Conservation (phyloP, 2,797 vertebrate genomes). For the Lutjanus argentimaculatus region DNA sequence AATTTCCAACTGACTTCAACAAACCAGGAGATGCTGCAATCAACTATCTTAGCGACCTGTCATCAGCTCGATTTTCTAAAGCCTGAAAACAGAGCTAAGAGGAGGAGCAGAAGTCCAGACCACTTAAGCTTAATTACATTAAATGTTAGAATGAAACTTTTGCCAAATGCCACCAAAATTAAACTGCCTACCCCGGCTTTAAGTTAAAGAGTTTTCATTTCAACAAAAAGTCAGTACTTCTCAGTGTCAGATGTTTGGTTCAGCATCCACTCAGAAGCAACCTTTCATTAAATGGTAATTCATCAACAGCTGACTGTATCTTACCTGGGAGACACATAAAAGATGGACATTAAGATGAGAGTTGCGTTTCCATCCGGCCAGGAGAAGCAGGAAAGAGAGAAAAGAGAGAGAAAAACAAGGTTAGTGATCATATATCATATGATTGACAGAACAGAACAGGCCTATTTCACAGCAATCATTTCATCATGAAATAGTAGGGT, state of each 20-base stretch:
- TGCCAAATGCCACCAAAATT: too few relatives aligned
- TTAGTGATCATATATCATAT: conserved; percentile 33
- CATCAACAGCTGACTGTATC: conserved; percentile 4
- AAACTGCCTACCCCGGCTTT: too few relatives aligned
- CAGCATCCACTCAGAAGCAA: not conserved
- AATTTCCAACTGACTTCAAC: too few relatives aligned
- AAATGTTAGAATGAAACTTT: too few relatives aligned
- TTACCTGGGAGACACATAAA: conserved; percentile 65
- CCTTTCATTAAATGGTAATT: not conserved
- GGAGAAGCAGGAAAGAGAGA: conserved; percentile 24
- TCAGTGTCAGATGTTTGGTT: conserved; percentile 3
- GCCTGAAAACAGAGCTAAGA: too few relatives aligned
- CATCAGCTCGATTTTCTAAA: too few relatives aligned
- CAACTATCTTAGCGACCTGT: too few relatives aligned
- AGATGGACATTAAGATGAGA: not conserved
- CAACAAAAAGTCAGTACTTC: not conserved
- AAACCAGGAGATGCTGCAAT: too few relatives aligned
- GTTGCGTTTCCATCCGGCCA: conserved; percentile 47
- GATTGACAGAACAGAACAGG: not conserved
- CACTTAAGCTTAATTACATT: too few relatives aligned
- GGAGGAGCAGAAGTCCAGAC: too few relatives aligned
- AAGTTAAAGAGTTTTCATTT: not conserved
- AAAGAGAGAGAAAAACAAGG: conserved; percentile 11
- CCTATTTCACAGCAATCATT: too few relatives aligned
- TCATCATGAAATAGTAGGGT: too few relatives aligned